Base-by-base conservation (phyloP, 1,140 invertebrate genomes). In the Dreissena polymorpha region DNA sequence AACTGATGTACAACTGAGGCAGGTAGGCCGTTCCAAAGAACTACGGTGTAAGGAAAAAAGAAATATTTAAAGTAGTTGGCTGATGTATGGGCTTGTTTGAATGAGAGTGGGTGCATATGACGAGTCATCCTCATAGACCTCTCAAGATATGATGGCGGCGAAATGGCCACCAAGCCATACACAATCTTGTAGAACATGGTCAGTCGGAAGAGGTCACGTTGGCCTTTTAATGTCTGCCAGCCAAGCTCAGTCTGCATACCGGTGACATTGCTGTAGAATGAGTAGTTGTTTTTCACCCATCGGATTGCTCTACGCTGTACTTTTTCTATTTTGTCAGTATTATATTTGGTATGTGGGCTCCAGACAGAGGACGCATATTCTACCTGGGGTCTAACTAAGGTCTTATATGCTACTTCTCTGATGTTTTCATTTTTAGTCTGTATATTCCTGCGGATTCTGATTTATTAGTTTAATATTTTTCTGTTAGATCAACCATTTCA, bases 241-340 rank as follows among this genome's bases (percentile, higher is more conserved):
- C 16, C 39, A n/a, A 80, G 72, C 18, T 55, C 72, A 21, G 78
- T n/a, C 49, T 84, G 63, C 76, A 86, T 84, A 10, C 63, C 39
- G 10, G 64, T 60, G n/a, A n/a, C n/a, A n/a, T n/a, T n/a, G 16
- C 53, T 55, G 50, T 69, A 71, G 23, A 76, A 77, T 13, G 65
- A 51, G 55, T 72, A 73, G 12, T 65, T 55, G 25, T 86, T 78
- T n/a, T 16, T 7, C 10, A 85, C 78, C 53, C 39, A 84, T n/a
- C 86, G 39, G 13, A 83, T 80, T 29, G 83, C 85, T 74, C 86
- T 80, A n/a, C 79, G 70, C 76, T 88, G 86, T 0, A 88, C 71
- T 55, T 64, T 82, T 69, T 86, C 86, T 21, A 78, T 70, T 80
- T 76, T 70, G 13, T 70, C 25, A 63, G 83, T 85, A 21, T 87